These are phyloP conservation scores for Axinella damicornis DNA, from an alignment of 37 sponge, comb jelly and placozoan species.

Conservation along the genomic window DNA sequence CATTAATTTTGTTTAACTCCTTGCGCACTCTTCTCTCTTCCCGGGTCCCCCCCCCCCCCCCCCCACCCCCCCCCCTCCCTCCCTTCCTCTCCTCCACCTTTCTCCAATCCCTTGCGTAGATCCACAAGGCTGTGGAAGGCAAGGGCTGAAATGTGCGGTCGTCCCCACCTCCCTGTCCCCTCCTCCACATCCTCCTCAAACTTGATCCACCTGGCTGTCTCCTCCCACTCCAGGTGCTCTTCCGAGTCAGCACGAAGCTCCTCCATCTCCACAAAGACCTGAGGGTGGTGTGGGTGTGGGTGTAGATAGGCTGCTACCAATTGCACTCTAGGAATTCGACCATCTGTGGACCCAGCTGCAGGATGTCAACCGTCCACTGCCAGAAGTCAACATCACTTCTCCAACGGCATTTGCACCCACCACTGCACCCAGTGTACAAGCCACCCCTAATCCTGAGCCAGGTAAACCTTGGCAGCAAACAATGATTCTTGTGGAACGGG, in stretches of 20 bases:
- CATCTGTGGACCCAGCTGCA: too few species aligned
- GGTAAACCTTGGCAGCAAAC: too few species aligned
- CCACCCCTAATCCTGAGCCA: too few species aligned
- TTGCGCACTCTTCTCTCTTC: too few species aligned
- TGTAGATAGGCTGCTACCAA: not conserved
- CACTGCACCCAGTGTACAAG: too few species aligned
- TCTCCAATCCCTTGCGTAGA: slow-evolving; percentile 65
- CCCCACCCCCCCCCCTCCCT: too few species aligned
- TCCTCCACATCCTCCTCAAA: slow-evolving; percentile 96
- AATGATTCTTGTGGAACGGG: too few species aligned
- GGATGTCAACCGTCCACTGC: too few species aligned
- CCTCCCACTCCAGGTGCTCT: slow-evolving; percentile 81
- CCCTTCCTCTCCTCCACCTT: too few species aligned
- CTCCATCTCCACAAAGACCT: slow-evolving; percentile 79
- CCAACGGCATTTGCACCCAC: too few species aligned
- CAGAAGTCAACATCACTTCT: too few species aligned
- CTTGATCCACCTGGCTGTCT: slow-evolving; percentile 95
- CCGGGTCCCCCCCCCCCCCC: too few species aligned
- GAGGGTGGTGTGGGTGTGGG: not conserved
- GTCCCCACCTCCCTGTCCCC: slow-evolving; percentile 85
- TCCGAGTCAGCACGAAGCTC: slow-evolving; percentile 24
- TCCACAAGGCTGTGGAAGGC: slow-evolving; percentile 74
- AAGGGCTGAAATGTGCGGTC: slow-evolving; percentile 88
- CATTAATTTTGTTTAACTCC: not conserved
- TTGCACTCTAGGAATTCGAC: not conserved